Base-by-base conservation (phyloP, 2,888 invertebrate species). In the Noctuana brunneofusca region DNA sequence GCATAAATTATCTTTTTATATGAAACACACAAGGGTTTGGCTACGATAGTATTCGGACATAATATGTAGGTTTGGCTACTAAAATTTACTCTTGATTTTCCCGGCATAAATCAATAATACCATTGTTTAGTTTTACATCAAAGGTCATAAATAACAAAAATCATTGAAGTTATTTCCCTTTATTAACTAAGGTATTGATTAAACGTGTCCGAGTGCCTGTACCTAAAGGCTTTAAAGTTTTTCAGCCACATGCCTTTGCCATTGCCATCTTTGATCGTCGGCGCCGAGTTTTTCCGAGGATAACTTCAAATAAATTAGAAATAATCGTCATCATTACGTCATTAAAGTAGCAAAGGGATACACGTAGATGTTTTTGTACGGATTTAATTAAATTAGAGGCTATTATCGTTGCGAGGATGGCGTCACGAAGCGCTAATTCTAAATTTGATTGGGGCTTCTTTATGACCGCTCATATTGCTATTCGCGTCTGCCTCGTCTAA, bases 231-330 rank as follows among this genome's bases (percentile, higher is more conserved):
- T 30, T 58, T 49, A 38, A 38, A 12, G 32, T 58, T 58, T 58
- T 58, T 58, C 58, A 16, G 9, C 2, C 49, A 24, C 49, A 58
- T 58, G 14, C 43, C 46, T 30, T 52, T 12, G 24, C 22, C 59
- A 59, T 53, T 22, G 35, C 53, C 43, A 43, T 43, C 30, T 46
- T 43, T 22, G 30, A 46, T 46, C 32, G 9, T 54, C 54, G 60
- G 54, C 55, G 55, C 38, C 48, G 35, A 54, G 48, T 62, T 62
- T 62, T 62, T 62, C 55, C 30, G n/a, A 27, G 52, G 58, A 58
- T 58, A 24, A 12, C 59, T 43, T 50, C 50, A 50, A 56, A 63
- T 63, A 56, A 63, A 63, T 56, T 56, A 56, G 56, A 56, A 50
- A 50, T 63, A 63, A 63, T 41, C 27, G 41, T 30, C 27, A 22